Evolutionary conservation across 1,140 invertebrate species (phyloP), one percentile per base, ranked within the genome.

Genomic region (Leptinotarsa lineolata): DNA sequence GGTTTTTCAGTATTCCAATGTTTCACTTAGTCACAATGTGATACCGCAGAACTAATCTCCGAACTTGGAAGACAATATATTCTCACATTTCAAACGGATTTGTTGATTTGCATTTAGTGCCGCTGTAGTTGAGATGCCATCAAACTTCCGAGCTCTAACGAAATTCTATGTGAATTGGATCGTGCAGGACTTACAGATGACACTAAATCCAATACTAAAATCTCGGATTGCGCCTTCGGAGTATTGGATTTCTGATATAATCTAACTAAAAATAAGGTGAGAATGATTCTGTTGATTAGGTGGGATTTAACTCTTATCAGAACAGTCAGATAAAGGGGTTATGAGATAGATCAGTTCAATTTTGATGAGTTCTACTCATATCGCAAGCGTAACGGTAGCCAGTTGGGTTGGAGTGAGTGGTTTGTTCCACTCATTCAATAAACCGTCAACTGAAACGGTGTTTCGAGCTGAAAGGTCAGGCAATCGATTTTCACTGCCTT

Each of bases 81-180:
- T 15, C 48, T 18, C 48, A 54, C 48, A 54, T 54, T 54, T 4
- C 48, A 18, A 4, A 6, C 48, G n/a, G 15, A 54, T 54, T 16
- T 18, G 48, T 54, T 54, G 48, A 54, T 54, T 54, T 54, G n/a
- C 48, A 54, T 54, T 54, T 54, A 18, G 48, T 54, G n/a, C 48
- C 12, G 48, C 48, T 16, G n/a, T 54, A 54, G 48, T 54, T 54
- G 48, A 54, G n/a, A 6, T n/a, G 48, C 48, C 15, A 16, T 54
- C n/a, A n/a, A 2, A 16, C 48, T 54, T 54, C n/a, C 48, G n/a
- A 15, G 48, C 48, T 54, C 15, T 54, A 54, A 54, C 48, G 48
- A 18, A 54, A 54, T 54, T 54, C 4, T 54, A 54, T 54, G 16
- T n/a, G 48, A 18, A 16, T 18, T 18, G 48, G n/a, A 54, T 54